Evolutionary conservation across 2,888 invertebrate genomes (phyloP).

Genomic region (Sphaerophoria rueppellii): DNA sequence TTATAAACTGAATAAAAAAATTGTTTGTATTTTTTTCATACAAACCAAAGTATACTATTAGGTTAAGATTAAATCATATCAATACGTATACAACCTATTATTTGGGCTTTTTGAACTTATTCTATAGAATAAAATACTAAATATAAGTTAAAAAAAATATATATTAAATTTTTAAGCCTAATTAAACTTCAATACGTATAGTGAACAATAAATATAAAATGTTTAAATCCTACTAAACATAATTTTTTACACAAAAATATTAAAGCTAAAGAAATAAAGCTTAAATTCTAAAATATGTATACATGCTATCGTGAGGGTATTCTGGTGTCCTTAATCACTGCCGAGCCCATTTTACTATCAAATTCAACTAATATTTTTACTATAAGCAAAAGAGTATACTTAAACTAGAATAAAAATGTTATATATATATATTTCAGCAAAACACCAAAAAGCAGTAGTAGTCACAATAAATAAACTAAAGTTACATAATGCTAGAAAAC

Average conservation of each 20-base stretch:
- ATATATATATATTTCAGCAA: constrained; percentile 52
- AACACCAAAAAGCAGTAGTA: constrained; percentile 62
- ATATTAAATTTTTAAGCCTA: neutral
- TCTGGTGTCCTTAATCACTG: constrained; percentile 13
- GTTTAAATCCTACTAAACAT: neutral
- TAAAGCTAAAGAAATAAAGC: constrained; percentile 71
- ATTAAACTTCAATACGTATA: constrained; percentile 15
- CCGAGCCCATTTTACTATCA: constrained; percentile 14
- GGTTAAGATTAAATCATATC: constrained; percentile 39
- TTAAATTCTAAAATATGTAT: constrained; percentile 73
- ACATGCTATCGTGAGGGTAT: neutral
- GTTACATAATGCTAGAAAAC: neutral
- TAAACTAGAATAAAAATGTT: neutral
- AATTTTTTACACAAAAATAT: neutral
- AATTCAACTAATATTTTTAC: neutral
- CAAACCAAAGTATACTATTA: constrained; percentile 28
- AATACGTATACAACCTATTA: constrained; percentile 32
- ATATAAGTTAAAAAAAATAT: constrained; percentile 28
- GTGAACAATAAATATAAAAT: constrained; percentile 11
- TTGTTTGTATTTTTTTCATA: neutral
- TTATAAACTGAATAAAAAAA: constrained; percentile 30
- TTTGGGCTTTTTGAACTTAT: constrained; percentile 13
- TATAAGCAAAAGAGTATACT: neutral
- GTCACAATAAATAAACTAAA: constrained; percentile 21
- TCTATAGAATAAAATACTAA: constrained; percentile 45